These are phyloP conservation scores for Apus apus DNA, from an alignment of 2,113 vertebrate species.

Conservation along the genomic window DNA sequence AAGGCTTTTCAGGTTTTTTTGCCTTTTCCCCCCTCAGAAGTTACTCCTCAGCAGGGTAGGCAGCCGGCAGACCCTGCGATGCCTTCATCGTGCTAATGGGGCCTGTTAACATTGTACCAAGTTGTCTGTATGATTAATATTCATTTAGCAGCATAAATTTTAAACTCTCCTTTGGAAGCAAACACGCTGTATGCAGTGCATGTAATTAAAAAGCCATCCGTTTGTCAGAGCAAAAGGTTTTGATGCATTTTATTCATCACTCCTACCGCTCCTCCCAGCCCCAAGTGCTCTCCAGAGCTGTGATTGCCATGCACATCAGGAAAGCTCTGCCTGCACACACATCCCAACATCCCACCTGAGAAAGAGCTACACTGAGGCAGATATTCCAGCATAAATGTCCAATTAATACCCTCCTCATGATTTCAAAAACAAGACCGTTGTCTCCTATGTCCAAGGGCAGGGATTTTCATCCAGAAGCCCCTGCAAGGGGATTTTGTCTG, in stretches of 20 bases:
- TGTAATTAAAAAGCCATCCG: neutral
- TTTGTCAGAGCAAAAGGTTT: neutral
- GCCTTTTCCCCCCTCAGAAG: neutral
- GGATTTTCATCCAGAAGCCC: neutral
- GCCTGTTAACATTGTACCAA: neutral
- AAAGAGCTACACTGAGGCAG: rapidly evolving
- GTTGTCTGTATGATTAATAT: neutral
- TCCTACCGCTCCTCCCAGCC: neutral
- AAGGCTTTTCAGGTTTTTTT: rapidly evolving
- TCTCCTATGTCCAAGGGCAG: rapidly evolving
- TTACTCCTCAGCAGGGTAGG: neutral
- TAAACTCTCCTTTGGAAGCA: neutral
- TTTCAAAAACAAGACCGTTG: neutral
- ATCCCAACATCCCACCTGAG: rapidly evolving
- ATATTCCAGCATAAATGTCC: rapidly evolving
- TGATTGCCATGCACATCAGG: rapidly evolving
- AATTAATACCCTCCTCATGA: rapidly evolving
- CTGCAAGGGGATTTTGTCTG: neutral
- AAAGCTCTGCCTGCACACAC: neutral
- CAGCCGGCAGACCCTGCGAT: neutral
- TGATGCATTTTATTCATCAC: neutral
- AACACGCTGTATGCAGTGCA: neutral
- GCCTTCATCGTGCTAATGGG: neutral
- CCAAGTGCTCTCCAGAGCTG: neutral
- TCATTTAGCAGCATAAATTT: neutral